Conservation (phyloP, 2,888 invertebrate species). For the Metopia argyrocephala region DNA sequence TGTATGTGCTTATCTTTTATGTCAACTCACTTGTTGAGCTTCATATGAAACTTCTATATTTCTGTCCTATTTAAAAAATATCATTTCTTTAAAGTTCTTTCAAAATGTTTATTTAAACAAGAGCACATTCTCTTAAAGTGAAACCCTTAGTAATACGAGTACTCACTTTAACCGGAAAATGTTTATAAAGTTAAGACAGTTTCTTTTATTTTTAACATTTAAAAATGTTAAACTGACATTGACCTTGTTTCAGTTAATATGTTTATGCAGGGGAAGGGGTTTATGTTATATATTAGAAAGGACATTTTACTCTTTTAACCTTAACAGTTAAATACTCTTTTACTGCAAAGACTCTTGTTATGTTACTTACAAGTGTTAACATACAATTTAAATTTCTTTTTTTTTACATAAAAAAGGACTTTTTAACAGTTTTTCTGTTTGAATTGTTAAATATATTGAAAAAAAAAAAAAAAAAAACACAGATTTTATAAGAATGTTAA, state of each 20-base stretch:
- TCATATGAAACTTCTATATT: not conserved
- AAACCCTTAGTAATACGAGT: not conserved
- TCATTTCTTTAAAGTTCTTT: too few species aligned
- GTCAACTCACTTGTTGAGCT: not conserved
- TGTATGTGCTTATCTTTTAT: not conserved
- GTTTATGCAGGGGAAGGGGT: too few species aligned
- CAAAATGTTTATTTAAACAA: too few species aligned
- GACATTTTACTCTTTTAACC: constrained; percentile 29
- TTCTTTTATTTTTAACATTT: too few species aligned
- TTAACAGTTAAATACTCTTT: not conserved
- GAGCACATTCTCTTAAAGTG: too few species aligned
- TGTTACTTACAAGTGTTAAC: not conserved
- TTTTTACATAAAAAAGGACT: not conserved
- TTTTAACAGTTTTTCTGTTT: too few species aligned
- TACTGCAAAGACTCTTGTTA: not conserved
- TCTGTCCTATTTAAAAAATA: not conserved
- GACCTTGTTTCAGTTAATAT: constrained; percentile 30
- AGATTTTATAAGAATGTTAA: too few species aligned
- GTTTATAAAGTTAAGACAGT: too few species aligned
- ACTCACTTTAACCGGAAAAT: not conserved
- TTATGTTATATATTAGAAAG: too few species aligned
- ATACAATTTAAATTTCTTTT: not conserved
- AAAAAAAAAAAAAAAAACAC: too few species aligned
- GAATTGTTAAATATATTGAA: too few species aligned
- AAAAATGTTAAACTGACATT: constrained; percentile 27